phyloP scores from a whole-genome alignment of 2,797 vertebrate genomes.

The Takifugu rubripes region DNA sequence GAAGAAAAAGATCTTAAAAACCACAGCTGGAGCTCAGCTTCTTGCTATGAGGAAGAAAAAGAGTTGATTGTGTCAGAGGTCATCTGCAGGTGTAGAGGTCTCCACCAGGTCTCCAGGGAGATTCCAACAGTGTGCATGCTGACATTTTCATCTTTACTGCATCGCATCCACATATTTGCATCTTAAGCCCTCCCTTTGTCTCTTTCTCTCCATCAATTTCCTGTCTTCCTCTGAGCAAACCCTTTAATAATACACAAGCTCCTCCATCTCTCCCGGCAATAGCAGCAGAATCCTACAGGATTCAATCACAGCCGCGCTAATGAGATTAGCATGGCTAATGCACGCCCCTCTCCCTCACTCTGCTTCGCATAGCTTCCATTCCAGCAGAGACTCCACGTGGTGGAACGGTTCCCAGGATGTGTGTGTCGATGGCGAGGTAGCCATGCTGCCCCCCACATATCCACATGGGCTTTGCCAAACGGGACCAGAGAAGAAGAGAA shows the following conservation, averaged over 20 bases:
- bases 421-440: slow-evolving; percentile 19
- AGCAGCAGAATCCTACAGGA: slow-evolving; percentile 59
- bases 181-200: not conserved
- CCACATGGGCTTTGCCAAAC: slow-evolving; percentile 13
- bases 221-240: slow-evolving; percentile 33
- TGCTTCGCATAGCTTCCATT: slow-evolving; percentile 3
- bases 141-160: not conserved
- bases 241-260: slow-evolving; percentile 62
- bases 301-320: slow-evolving; percentile 63
- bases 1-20: not conserved
- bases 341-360: slow-evolving; percentile 27
- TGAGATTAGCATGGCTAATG: slow-evolving; percentile 67
- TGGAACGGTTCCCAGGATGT: slow-evolving; percentile 15
- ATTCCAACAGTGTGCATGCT: not conserved
- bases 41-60: too few relatives aligned
- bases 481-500: slow-evolving; percentile 7
- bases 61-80: too few relatives aligned
- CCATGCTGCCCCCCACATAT: slow-evolving; percentile 13
- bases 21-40: too few relatives aligned
- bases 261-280: slow-evolving; percentile 48
- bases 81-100: too few relatives aligned
- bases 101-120: too few relatives aligned
- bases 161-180: not conserved
- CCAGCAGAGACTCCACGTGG: slow-evolving; percentile 11
- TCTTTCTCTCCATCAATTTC: not conserved